Evolutionary conservation across 2,113 vertebrate genomes (phyloP).

Genomic region (Notarius quadriscutis): DNA sequence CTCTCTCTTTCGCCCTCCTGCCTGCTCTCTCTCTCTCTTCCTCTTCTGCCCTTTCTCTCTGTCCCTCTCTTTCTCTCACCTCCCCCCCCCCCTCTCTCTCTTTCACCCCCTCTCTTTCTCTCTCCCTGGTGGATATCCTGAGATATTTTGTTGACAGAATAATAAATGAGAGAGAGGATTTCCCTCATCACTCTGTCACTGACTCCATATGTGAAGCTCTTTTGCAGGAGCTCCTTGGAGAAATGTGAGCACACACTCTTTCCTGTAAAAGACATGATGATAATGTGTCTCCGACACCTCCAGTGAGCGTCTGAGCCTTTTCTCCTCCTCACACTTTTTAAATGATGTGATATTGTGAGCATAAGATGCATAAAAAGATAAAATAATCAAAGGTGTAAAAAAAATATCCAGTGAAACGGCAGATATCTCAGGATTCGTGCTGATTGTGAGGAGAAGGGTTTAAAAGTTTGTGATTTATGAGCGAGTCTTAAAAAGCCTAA

Average conservation of each 20-base stretch:
- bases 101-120: not conserved
- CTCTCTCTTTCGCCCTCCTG: not conserved
- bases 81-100: not conserved
- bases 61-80: not conserved
- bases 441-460: not conserved
- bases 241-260: not conserved
- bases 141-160: conserved; percentile 27
- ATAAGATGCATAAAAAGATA: not conserved
- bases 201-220: conserved; percentile 5
- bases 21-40: not conserved
- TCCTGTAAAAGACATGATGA: not conserved
- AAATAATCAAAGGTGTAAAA: not conserved
- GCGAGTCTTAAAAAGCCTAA: not conserved
- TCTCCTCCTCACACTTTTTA: not conserved
- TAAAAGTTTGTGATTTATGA: not conserved
- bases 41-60: not conserved
- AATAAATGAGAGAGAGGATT: conserved; percentile 10
- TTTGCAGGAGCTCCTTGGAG: not conserved
- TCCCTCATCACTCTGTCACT: conserved; percentile 10
- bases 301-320: not conserved
- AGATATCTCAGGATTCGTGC: not conserved
- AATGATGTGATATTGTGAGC: not conserved
- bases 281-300: not conserved
- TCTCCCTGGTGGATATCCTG: not conserved
- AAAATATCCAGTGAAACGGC: not conserved